Evolutionary conservation across 2,888 invertebrate species (phyloP).

Genomic region (Spilarctia lutea): DNA sequence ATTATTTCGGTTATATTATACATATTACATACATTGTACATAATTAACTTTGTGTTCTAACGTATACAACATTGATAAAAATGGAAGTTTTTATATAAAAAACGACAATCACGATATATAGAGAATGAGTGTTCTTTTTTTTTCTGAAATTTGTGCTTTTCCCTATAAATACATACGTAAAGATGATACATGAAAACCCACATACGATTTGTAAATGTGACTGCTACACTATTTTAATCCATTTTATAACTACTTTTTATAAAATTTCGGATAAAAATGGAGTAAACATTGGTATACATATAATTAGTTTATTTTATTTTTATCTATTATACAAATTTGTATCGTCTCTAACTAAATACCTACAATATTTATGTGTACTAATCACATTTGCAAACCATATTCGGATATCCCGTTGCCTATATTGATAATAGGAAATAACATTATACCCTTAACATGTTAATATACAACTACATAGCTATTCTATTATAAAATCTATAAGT

Average conservation of each 20-base stretch:
- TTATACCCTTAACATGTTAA: conserved; percentile 51
- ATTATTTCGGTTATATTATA: conserved; percentile 62
- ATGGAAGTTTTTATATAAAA: conserved; percentile 65
- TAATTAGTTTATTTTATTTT: conserved; percentile 1
- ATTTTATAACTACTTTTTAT: conserved; percentile 1
- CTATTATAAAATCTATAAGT: conserved; percentile 74
- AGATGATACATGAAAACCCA: conserved; percentile 35
- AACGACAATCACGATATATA: conserved; percentile 70
- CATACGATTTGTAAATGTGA: conserved; percentile 25
- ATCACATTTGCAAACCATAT: conserved; percentile 26
- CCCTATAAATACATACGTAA: conserved; percentile 55
- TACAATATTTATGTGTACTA: conserved; percentile 5
- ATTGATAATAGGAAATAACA: conserved; percentile 41
- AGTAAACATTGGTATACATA: neutral
- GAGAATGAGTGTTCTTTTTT: conserved; percentile 67
- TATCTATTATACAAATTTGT: conserved; percentile 11
- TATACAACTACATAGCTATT: conserved; percentile 64
- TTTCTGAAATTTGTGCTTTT: conserved; percentile 76
- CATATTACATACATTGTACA: conserved; percentile 59
- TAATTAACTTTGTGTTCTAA: conserved; percentile 64
- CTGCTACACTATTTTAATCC: neutral
- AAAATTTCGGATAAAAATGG: neutral
- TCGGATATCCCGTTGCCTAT: conserved; percentile 23
- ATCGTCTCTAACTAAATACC: neutral
- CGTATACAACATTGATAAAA: conserved; percentile 74